Conservation (phyloP, 2,888 invertebrate species). For the Marasmarcha lunaedactyla region DNA sequence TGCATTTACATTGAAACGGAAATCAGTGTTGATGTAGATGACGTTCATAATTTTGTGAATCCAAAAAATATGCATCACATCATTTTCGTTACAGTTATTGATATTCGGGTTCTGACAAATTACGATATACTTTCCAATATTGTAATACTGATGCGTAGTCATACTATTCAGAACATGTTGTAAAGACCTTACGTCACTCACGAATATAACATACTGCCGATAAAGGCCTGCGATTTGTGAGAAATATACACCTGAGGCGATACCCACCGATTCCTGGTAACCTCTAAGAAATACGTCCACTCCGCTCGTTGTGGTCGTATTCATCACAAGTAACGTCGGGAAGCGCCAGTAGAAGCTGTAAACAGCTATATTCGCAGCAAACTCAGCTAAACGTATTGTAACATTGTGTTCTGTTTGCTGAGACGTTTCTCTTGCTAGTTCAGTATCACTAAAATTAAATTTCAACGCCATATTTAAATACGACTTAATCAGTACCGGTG, state of each 20-base stretch:
- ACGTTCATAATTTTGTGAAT: constrained; percentile 38
- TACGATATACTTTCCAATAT: constrained; percentile 39
- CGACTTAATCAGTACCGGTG: no score
- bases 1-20: constrained; percentile 14
- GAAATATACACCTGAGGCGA: constrained; percentile 24
- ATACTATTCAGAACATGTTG: constrained; percentile 28
- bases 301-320: constrained; percentile 28
- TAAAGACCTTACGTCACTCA: constrained; percentile 23
- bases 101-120: constrained; percentile 29
- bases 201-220: constrained; percentile 38
- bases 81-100: constrained; percentile 31
- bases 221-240: constrained; percentile 20
- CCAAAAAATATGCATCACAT: constrained; percentile 35
- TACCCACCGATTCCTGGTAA: constrained; percentile 30
- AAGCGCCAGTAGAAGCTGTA: constrained; percentile 40
- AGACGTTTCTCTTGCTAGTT: no score
- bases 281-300: constrained; percentile 29
- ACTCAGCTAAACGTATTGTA: constrained; percentile 23
- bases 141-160: constrained; percentile 29
- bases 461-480: no score
- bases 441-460: no score
- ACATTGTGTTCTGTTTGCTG: neutral
- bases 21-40: constrained; percentile 22
- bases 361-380: constrained; percentile 35
- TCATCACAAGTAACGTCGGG: constrained; percentile 37